Conservation (phyloP, 2,888 invertebrate species). For the Diplolepis rosae region DNA sequence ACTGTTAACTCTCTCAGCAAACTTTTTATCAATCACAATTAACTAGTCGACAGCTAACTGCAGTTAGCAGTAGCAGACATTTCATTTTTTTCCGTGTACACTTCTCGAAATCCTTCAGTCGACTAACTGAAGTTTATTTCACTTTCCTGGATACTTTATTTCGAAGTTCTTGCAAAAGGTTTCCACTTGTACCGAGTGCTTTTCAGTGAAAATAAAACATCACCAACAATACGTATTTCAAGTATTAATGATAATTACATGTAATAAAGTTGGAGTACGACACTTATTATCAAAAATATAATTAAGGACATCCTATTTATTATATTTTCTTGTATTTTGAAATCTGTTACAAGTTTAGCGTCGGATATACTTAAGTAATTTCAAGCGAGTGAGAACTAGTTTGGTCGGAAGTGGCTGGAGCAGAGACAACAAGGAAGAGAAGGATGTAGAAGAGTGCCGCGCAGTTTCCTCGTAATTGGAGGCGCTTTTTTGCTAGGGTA, state of each 20-base stretch:
- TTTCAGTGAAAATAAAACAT: no score
- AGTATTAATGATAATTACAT: neutral
- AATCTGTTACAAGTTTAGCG: neutral
- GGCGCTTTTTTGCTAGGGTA: conserved; percentile 32
- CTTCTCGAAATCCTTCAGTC: conserved; percentile 14
- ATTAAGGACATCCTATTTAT: no score
- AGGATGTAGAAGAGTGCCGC: conserved; percentile 20
- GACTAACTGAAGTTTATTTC: conserved; percentile 12
- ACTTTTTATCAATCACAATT: no score
- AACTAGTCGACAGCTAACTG: no score
- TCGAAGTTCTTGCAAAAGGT: no score
- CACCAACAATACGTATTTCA: no score
- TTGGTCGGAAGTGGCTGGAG: conserved; percentile 17
- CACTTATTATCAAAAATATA: no score
- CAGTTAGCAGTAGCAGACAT: no score
- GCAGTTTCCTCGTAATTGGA: conserved; percentile 46
- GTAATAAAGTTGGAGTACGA: no score
- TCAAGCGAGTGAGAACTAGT: conserved; percentile 14
- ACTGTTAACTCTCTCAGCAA: no score
- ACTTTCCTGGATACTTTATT: conserved; percentile 21
- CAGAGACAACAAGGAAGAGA: neutral
- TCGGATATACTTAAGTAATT: conserved; percentile 19
- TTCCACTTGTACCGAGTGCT: no score
- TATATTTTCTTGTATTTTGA: neutral
- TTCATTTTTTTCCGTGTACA: no score